Base-by-base conservation (phyloP, 2,888 invertebrate genomes). In the Diogma glabrata region DNA sequence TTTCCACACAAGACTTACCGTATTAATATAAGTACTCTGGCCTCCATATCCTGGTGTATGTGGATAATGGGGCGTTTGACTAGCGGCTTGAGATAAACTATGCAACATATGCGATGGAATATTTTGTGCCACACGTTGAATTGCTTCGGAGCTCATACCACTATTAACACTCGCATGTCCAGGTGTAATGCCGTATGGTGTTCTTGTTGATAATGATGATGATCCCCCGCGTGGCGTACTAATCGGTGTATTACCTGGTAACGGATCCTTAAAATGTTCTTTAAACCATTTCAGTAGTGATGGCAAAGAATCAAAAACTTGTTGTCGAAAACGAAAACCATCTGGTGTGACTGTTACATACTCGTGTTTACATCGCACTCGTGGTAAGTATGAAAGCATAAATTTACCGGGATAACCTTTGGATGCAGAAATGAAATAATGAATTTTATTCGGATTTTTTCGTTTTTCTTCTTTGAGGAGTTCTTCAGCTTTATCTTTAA, bases 281-380 rank as follows among this genome's bases (percentile, higher is more conserved):
- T 99, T 99, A 71, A 99, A 99, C 96, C 96, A 99, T 54, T 87
- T 84, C 61, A 99, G 78, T 53, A 97, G 66, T 10, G 79, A 75
- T 55, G 65, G 67, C 1, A 70, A 54, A 2, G 87, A 83, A 58
- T 87, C 85, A 69, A 97, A 97, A 66, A 85, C 79, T 62, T 91
- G 86, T 57, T 86, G 83, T 20, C 97, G 75, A 69, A 92, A 99
- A 51, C 87, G 79, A 67, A 92, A 88, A 2, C 99, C 99, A 57
- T 96, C 93, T 0, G 94, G 90, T 3, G 86, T 84, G 0, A 96
- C 82, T 0, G 92, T 86, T 1, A 97, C 77, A 65, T 87, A 96
- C 67, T 99, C 99, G 70, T 96, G 95, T 1, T 87, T 79, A 54
- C 84, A 82, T 57, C 86, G 81, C 50, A 78, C 79, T 50, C 91